Evolutionary conservation across 2,888 invertebrate genomes (phyloP), one percentile per base, ranked within the genome.

Genomic region (Psococerastis gibbosa): DNA sequence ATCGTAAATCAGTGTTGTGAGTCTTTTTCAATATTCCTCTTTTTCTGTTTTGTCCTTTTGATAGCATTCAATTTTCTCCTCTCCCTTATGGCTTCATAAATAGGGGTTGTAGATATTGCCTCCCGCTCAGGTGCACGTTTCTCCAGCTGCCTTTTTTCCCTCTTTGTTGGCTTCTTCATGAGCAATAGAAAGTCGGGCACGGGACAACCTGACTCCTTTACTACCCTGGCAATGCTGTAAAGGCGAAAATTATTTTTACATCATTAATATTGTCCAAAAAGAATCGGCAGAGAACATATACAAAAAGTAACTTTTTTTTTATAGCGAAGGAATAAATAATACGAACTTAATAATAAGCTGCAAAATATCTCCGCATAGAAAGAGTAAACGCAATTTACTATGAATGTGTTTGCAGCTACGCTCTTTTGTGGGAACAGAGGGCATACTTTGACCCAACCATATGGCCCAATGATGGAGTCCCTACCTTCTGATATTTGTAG

Each of bases 141-240:
- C 48, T 68, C 65, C 9, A 76, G 58, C 49, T 66, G 64, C 43
- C 53, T 52, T 54, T 69, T 72, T 35, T 71, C 71, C 43, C 70
- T 72, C 51, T 75, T 73, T 43, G 70, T 68, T 42, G 72, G 68
- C 52, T 75, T 78, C 52, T 77, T 78, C 59, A 87, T 63, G 45
- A 69, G 66, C 49, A 94, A 62, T 79, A 92, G 85, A 63, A 87
- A 97, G 16, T 83, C 78, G 0, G 95, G 94, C 0, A 97, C 87
- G 9, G 76, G 72, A 57, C 92, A 91, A 1, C 95, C 95, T 0
- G 95, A 89, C 54, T 83, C 80, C 54, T 76, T 75, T 64, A 97
- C 76, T 32, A 95, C 76, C 44, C 83, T 77, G 0, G 92, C 92
- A 59, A 97, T 89, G 54, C 89, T 88, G 57, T 42, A 60, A 50